Evolutionary conservation across 2,888 invertebrate genomes (phyloP), one percentile per base, ranked within the genome.

Genomic region (Drosophila nr. perissopoda): DNA sequence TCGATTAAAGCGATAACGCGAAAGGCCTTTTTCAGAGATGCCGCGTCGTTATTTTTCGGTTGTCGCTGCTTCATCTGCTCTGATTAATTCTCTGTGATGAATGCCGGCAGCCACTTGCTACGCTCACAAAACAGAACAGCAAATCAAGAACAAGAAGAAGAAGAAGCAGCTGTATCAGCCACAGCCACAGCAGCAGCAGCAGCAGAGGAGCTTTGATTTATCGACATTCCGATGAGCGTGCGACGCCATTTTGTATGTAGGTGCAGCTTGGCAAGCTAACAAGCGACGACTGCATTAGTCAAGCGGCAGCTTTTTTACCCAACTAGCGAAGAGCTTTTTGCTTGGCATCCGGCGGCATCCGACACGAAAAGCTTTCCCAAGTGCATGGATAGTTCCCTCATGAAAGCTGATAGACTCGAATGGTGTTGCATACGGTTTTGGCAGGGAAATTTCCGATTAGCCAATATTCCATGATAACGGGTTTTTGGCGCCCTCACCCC

Each of bases 11-110:
- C 77, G 84, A 85, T 85, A 85, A 85, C 72, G 79, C 72, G 64
- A 29, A 29, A 31, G 46, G 66, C 74, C 63, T 82, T 83, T 86
- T 83, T 76, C 40, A 66, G 68, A 81, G 84, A 85, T 85, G 87
- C 84, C 89, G 84, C 84, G 77, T 76, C 84, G 84, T 81, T 85
- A 87, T 87, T 88, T 84, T 85, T 87, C 71, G 87, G 84, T 84
- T 84, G 87, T 85, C 87, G 84, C 87, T 82, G 84, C 84, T 78
- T 72, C 87, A 88, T 85, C 84, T 87, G 87, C 87, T 86, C 84
- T 85, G 84, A 85, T 85, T 85, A 85, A 88, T 88, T 84, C 87
- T 59, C 82, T 84, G 65, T 86, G 89, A 84, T 88, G 84, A 88
- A 83, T 83, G 89, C 84, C 84, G 83, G 83, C 83, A 56, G 79